These are phyloP conservation scores for Petrocephalus schoutedeni DNA, from an alignment of 2,797 vertebrate species.

Conservation along the genomic window DNA sequence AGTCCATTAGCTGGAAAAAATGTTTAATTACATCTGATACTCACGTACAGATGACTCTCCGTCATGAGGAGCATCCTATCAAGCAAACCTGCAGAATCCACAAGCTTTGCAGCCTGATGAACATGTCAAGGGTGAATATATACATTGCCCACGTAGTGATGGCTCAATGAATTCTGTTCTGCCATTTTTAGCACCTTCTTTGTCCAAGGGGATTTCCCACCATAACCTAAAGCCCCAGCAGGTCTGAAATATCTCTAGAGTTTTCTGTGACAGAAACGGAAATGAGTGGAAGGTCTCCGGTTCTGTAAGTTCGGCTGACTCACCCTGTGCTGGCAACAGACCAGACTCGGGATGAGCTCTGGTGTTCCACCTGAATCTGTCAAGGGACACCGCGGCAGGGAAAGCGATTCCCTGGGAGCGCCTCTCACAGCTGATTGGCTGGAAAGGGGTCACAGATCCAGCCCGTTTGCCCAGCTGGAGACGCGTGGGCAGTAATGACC, in stretches of 20 bases:
- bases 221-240: background rate
- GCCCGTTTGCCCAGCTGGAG: background rate
- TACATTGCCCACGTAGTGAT: background rate
- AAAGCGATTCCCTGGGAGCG: no score
- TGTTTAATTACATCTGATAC: slow-evolving; percentile 28
- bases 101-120: background rate
- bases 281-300: background rate
- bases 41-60: background rate
- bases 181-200: background rate
- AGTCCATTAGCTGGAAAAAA: slow-evolving; percentile 22
- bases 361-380: background rate
- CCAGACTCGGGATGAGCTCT: background rate
- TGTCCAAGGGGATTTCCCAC: background rate
- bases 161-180: background rate
- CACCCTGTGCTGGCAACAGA: background rate
- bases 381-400: background rate
- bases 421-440: background rate
- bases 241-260: background rate
- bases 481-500: background rate
- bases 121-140: background rate
- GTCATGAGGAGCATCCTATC: background rate
- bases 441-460: background rate
- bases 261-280: background rate
- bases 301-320: background rate
- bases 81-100: background rate